Evolutionary conservation across 2,797 vertebrate genomes (phyloP).

Genomic region (Chiroxiphia lanceolata): DNA sequence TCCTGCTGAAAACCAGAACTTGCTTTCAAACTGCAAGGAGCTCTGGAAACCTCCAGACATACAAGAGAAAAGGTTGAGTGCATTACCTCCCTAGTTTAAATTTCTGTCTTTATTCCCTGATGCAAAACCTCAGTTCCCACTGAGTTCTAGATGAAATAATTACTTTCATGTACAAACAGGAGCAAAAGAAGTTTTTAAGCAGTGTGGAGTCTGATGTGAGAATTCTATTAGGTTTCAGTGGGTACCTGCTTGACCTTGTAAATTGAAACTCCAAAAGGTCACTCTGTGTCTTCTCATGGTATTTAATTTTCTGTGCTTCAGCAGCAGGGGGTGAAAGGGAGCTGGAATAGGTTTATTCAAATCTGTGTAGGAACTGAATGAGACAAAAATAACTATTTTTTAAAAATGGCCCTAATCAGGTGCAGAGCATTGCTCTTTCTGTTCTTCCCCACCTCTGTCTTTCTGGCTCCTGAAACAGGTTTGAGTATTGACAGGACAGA

Average conservation of each 20-base stretch:
- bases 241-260: slow-evolving; percentile 61
- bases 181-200: not conserved
- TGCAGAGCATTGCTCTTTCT: not conserved
- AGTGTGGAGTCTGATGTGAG: slow-evolving; percentile 1
- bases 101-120: not conserved
- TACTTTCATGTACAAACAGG: slow-evolving; percentile 21
- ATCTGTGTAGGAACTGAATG: not conserved
- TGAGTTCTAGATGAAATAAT: slow-evolving; percentile 23
- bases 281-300: not conserved
- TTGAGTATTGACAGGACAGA: not conserved
- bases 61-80: not conserved
- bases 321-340: not conserved
- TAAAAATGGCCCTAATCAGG: not conserved
- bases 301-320: slow-evolving; percentile 16
- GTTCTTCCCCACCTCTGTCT: not conserved
- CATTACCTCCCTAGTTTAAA: not conserved
- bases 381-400: not conserved
- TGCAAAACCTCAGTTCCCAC: not conserved
- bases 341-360: slow-evolving; percentile 30
- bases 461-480: not conserved
- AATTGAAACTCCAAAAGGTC: slow-evolving; percentile 52
- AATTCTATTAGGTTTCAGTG: slow-evolving; percentile 36
- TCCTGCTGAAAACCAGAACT: not conserved
- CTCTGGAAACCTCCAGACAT: not conserved
- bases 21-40: not conserved